Evolutionary conservation across 2,888 invertebrate species (phyloP), one percentile per base, ranked within the genome.

Genomic region (Oxystoma pomonae): DNA sequence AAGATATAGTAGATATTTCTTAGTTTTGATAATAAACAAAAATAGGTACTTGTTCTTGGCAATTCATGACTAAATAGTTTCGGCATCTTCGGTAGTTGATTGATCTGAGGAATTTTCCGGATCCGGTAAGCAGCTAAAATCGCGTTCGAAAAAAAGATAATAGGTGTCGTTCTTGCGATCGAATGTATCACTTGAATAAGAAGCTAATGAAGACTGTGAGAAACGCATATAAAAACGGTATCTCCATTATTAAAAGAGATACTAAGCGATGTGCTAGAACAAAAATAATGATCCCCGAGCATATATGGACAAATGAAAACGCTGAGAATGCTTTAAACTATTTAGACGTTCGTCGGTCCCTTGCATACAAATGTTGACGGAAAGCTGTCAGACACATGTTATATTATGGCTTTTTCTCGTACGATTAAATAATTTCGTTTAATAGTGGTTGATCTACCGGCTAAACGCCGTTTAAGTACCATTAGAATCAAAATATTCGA

Each of bases 161-260:
- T 35, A 35, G 35, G 35, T 35, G 35, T 35, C 35, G 12, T 35
- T 35, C 35, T 35, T 3, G 35, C 35, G n/a, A n/a, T n/a, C n/a
- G n/a, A n/a, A n/a, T n/a, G 35, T 35, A 35, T 35, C 35, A 35
- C 5, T 35, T 60, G 55, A 56, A 60, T 56, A 49, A 49, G 60
- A 49, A 55, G 49, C 35, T 60, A 60, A 60, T 19, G 60, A 60
- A 55, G 35, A 49, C 16, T 55, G 60, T 60, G 61, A 57, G 61
- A 61, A 61, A 61, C 57, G 20, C 51, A 52, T 57, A 50, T 50
- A 16, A 20, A 52, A 61, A 51, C 61, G 57, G 61, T 56, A 12
- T 50, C 50, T 51, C 16, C 50, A 61, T 57, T 61, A 61, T 61
- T 61, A 61, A 61, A 61, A 61, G 57, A 57, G 16, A 21, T 57